phyloP scores from a whole-genome alignment of 2,113 vertebrate genomes.

The Entelurus aequoreus region DNA sequence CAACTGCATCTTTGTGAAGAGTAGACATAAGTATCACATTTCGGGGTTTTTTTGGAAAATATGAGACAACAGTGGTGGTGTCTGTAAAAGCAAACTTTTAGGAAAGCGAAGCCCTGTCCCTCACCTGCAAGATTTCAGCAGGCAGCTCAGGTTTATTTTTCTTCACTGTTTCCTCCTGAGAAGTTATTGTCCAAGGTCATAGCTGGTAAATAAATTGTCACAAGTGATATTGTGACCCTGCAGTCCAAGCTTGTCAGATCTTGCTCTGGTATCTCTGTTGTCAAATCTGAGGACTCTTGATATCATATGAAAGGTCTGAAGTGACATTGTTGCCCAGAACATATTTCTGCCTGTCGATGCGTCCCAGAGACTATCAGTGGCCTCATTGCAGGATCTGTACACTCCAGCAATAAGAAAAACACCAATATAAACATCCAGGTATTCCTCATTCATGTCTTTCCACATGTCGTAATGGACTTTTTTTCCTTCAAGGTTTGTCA shows the following conservation, averaged over 20 bases:
- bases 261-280: background rate
- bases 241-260: background rate
- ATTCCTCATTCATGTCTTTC: too few species aligned
- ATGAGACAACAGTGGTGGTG: too few species aligned
- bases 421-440: background rate
- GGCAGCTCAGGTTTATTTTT: too few species aligned
- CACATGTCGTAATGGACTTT: too few species aligned
- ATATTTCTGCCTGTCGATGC: background rate
- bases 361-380: too few species aligned
- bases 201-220: constrained; percentile 10
- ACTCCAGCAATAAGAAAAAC: background rate
- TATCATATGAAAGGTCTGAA: constrained; percentile 4
- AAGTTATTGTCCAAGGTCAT: constrained; percentile 1
- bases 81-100: background rate
- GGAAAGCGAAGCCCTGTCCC: background rate
- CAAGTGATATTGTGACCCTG: constrained; percentile 11
- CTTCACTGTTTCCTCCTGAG: too few species aligned
- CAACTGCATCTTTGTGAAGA: too few species aligned
- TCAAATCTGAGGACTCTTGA: background rate
- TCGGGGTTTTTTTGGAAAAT: too few species aligned
- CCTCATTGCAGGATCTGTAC: constrained; percentile 1
- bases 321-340: constrained; percentile 6
- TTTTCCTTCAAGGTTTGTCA: too few species aligned
- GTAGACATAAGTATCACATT: too few species aligned
- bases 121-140: background rate